Percentiles rank a stretch among this genome's conserved stretches.
Evolutionary conservation across 2,888 invertebrate species (phyloP).

Genomic region (Dromius quadrimaculatus): DNA sequence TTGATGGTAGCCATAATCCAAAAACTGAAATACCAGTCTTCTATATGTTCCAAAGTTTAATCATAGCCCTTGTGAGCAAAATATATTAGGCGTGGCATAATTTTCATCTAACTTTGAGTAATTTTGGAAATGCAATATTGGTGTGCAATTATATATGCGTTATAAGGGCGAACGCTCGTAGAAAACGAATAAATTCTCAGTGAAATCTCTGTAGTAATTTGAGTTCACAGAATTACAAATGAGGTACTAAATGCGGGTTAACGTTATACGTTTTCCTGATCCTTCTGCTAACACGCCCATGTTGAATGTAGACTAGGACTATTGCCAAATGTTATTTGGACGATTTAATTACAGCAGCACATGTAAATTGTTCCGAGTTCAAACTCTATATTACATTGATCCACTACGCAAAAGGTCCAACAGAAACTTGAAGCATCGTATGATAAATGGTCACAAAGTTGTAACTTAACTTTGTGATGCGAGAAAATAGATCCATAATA

Average conservation of each 20-base stretch:
- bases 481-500: too few relatives aligned
- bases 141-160: slow-evolving; percentile 23
- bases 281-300: slow-evolving; percentile 38
- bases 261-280: slow-evolving; percentile 43
- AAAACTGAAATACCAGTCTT: too few relatives aligned
- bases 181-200: slow-evolving; percentile 26
- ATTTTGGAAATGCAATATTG: too few relatives aligned
- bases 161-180: neutral
- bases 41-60: too few relatives aligned
- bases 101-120: too few relatives aligned
- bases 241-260: slow-evolving; percentile 38
- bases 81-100: too few relatives aligned
- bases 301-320: slow-evolving; percentile 20
- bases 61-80: too few relatives aligned
- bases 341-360: slow-evolving; percentile 30
- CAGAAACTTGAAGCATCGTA: too few relatives aligned
- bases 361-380: slow-evolving; percentile 26
- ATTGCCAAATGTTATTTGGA: slow-evolving; percentile 23
- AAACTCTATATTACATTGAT: too few relatives aligned
- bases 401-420: neutral
- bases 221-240: slow-evolving; percentile 41
- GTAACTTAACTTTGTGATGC: too few relatives aligned
- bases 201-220: slow-evolving; percentile 41
- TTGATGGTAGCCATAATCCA: too few relatives aligned
- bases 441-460: too few relatives aligned